Evolutionary conservation across 2,797 vertebrate species (phyloP).

Genomic region (Perodicticus potto): DNA sequence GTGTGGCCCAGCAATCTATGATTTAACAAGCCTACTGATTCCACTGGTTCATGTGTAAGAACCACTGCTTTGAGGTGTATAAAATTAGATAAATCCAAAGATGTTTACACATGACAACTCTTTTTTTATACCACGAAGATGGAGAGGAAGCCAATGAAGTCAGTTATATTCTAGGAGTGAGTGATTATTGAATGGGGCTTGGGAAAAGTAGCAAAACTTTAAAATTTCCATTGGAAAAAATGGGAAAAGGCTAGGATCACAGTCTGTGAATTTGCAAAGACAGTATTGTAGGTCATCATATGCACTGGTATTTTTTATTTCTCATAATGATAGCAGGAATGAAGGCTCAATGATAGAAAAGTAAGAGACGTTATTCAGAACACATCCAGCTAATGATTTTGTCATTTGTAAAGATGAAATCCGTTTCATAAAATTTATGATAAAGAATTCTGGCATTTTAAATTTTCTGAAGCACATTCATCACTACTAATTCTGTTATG

Average conservation of each 20-base stretch:
- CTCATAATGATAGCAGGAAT: not conserved
- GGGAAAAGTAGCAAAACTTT: not conserved
- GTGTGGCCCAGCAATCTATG: no score
- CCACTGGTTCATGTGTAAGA: not conserved
- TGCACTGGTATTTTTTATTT: not conserved
- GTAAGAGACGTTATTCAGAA: not conserved
- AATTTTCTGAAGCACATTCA: not conserved
- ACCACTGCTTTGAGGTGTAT: rapidly evolving
- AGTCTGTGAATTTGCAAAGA: not conserved
- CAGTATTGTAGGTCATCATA: not conserved
- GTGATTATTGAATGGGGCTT: not conserved
- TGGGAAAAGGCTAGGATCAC: not conserved
- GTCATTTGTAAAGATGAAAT: not conserved
- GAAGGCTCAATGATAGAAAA: not conserved
- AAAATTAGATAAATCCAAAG: not conserved
- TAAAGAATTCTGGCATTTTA: not conserved
- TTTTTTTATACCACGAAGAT: not conserved
- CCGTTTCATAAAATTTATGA: not conserved
- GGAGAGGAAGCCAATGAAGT: not conserved
- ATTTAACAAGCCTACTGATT: not conserved
- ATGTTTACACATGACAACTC: not conserved
- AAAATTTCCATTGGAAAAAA: not conserved
- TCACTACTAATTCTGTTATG: not conserved
- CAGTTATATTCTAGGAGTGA: not conserved
- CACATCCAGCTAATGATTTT: not conserved